Evolutionary conservation across 2,113 vertebrate genomes (phyloP).

Genomic region (Machaerirhynchus nigripectus): DNA sequence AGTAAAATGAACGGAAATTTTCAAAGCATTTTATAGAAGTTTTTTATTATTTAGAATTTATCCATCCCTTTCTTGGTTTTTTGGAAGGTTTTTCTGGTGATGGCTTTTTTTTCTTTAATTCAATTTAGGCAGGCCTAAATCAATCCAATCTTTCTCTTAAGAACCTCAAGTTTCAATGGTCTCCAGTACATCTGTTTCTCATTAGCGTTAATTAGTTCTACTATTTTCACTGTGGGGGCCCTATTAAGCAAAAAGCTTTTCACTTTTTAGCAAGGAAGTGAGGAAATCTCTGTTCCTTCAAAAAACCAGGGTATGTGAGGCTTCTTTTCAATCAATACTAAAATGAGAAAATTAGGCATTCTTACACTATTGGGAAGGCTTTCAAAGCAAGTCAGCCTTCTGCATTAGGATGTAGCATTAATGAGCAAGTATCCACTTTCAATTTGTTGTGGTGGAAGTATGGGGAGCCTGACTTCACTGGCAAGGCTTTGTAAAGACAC

Average conservation of each 20-base stretch:
- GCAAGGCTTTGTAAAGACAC: not conserved
- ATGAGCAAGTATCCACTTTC: not conserved
- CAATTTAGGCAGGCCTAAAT: not conserved
- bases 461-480: not conserved
- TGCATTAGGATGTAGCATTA: not conserved
- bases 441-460: not conserved
- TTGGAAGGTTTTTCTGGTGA: not conserved
- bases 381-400: not conserved
- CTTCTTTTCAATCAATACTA: not conserved
- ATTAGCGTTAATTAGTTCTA: constrained; percentile 37
- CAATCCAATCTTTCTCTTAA: constrained; percentile 4
- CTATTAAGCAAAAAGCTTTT: constrained; percentile 41
- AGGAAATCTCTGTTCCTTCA: not conserved
- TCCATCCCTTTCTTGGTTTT: not conserved
- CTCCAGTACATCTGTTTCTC: constrained; percentile 30
- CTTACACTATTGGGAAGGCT: not conserved
- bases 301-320: not conserved
- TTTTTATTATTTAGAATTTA: not conserved
- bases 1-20: not conserved
- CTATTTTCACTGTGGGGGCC: constrained; percentile 11
- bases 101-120: not conserved
- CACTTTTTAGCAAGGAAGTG: constrained; percentile 4
- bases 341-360: not conserved
- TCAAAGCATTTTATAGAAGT: not conserved
- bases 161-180: not conserved